Base-by-base conservation (phyloP, 1,140 invertebrate species). In the Luehdorfia chinensis region DNA sequence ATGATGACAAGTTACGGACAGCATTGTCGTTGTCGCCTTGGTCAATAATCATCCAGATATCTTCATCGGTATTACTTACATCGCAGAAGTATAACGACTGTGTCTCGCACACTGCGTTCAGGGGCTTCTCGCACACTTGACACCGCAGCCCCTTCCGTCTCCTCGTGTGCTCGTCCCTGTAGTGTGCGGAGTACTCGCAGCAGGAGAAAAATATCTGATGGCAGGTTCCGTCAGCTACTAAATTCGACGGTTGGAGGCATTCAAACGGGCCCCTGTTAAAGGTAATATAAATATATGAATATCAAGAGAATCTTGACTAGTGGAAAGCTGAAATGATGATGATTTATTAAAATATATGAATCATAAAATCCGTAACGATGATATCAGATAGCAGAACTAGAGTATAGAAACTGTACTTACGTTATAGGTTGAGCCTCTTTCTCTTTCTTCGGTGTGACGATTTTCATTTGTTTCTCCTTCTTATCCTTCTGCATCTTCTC, bases 161-260 rank as follows among this genome's bases (percentile, higher is more conserved):
- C 0, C 75, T 49, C 1, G 81, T 77, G 58, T 87, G 85, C 14
- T 80, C 78, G 43, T 79, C 76, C 0, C 81, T 49, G 28, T 56
- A 66, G 57, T 87, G 85, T 0, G 53, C 16, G 0, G 81, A 86
- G 49, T 86, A 87, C 21, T 83, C 77, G 59, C 85, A 87, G 59
- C 85, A 87, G 0, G 79, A 84, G 57, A 81, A 76, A 70, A 86
- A 87, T 4, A 76, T 75, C 54, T 83, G 78, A 15, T 75, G 71
- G 47, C 85, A 87, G 0, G 59, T 57, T 2, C 57, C 69, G 15
- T 66, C 67, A 0, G 64, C 48, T 0, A 56, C 60, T 12, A 53
- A 37, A 1, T 39, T 50, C 0, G 73, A 79, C 0, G 75, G 75
- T 13, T 78, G 62, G 0, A 84, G 67, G 27, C 84, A 87, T 15